A percentile compares a stretch with the other conserved stretches of the same genome.
These are phyloP conservation scores for Octonoba sinensis DNA, from an alignment of 2,888 invertebrate genomes.

Conservation along the genomic window DNA sequence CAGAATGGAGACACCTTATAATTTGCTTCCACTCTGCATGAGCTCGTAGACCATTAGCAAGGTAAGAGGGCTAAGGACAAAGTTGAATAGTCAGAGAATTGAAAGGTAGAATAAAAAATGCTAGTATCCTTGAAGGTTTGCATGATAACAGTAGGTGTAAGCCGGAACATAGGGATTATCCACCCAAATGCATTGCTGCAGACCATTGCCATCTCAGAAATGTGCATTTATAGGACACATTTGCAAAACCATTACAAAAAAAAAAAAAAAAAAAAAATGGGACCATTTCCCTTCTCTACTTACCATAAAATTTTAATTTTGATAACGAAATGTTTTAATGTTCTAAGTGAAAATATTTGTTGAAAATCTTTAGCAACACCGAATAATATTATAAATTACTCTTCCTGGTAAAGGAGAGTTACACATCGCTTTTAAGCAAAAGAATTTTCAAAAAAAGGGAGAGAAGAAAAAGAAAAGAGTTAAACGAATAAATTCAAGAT, in stretches of 20 bases:
- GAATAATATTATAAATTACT: too few relatives aligned
- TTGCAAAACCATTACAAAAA: too few relatives aligned
- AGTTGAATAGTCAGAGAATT: constrained; percentile 33
- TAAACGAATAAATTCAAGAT: too few relatives aligned
- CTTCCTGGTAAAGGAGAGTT: too few relatives aligned
- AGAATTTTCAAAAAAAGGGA: too few relatives aligned
- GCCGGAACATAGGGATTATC: constrained; percentile 26
- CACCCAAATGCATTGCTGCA: constrained; percentile 40
- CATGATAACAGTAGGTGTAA: constrained; percentile 35
- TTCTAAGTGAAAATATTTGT: too few relatives aligned
- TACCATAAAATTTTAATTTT: too few relatives aligned
- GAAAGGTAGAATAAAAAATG: constrained; percentile 11
- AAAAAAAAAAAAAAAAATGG: background rate
- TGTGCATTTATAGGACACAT: background rate
- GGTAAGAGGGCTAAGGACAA: constrained; percentile 11
- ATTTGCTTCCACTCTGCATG: constrained; percentile 46
- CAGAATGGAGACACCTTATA: constrained; percentile 54
- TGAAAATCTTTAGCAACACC: too few relatives aligned
- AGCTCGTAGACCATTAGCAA: constrained; percentile 25
- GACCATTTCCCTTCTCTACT: too few relatives aligned
- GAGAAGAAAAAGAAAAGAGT: too few relatives aligned
- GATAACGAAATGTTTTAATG: too few relatives aligned
- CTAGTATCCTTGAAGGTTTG: constrained; percentile 35
- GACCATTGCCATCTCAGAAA: constrained; percentile 2
- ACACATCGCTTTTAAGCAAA: too few relatives aligned